phyloP scores from a whole-genome alignment of 1,140 invertebrate species.

The Anastrepha ludens region DNA sequence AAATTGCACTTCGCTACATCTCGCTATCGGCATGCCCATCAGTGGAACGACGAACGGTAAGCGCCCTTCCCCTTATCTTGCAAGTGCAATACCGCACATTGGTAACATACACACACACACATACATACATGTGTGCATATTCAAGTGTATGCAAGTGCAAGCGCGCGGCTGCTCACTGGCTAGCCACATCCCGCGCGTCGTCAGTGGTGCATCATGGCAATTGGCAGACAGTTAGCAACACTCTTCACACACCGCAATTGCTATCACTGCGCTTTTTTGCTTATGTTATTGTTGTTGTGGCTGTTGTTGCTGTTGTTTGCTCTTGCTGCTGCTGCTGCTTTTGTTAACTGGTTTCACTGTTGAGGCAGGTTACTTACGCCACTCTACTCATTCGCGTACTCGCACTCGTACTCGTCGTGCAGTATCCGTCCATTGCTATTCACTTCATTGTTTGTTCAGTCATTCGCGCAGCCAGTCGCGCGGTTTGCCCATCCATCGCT shows the following conservation, averaged over 20 bases:
- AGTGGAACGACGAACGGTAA: background rate
- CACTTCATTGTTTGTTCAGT: constrained; percentile 39
- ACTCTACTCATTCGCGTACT: background rate
- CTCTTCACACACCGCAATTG: constrained; percentile 14
- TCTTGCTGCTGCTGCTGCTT: background rate
- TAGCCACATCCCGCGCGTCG: background rate
- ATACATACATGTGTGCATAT: background rate
- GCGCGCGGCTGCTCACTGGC: constrained; percentile 21
- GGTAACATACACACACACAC: background rate
- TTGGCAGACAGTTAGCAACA: constrained; percentile 4
- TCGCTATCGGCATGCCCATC: constrained; percentile 17
- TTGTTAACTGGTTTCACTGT: constrained; percentile 55
- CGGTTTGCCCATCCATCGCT: constrained; percentile 29
- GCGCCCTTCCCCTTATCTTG: background rate
- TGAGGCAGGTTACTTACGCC: constrained; percentile 28
- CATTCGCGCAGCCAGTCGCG: constrained; percentile 41
- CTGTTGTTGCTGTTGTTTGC: constrained; percentile 1
- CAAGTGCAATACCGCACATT: background rate
- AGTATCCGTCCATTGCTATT: constrained; percentile 43
- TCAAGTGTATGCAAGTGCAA: background rate
- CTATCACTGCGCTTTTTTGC: constrained; percentile 7
- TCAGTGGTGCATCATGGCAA: background rate
- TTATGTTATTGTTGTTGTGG: constrained; percentile 53
- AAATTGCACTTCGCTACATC: background rate
- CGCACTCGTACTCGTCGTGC: background rate